A percentile compares a stretch with the other conserved stretches of the same genome.
phyloP scores from a whole-genome alignment of 2,113 vertebrate genomes.

The Nannobrachium achirus region DNA sequence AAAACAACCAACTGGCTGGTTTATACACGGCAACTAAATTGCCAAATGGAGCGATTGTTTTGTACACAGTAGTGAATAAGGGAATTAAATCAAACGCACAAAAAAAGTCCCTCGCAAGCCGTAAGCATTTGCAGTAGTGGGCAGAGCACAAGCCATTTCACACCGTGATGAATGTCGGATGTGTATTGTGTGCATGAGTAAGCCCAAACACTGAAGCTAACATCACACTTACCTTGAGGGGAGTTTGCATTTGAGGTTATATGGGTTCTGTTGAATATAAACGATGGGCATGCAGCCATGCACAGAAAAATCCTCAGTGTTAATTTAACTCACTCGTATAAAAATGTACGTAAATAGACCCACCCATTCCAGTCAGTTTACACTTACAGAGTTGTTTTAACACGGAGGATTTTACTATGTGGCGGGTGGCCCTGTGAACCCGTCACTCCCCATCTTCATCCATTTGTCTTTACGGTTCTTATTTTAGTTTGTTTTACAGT shows the following conservation, averaged over 20 bases:
- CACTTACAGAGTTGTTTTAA: no score
- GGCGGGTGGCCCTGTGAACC: no score
- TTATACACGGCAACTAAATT: constrained; percentile 51
- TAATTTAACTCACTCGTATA: no score
- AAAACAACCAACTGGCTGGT: constrained; percentile 45
- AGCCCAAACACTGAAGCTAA: background rate
- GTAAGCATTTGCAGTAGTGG: background rate
- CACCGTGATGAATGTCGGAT: background rate
- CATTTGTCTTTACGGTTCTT: no score
- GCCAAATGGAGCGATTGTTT: constrained; percentile 52
- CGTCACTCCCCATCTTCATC: no score
- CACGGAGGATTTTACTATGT: no score
- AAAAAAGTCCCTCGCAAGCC: constrained; percentile 23
- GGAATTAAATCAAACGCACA: constrained; percentile 34
- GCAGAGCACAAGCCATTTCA: constrained; percentile 12
- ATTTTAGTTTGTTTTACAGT: no score
- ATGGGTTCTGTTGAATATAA: background rate
- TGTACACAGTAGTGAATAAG: constrained; percentile 26
- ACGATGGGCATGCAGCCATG: background rate
- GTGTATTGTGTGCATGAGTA: background rate
- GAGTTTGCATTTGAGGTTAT: background rate
- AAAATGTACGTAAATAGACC: no score
- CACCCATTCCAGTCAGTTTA: no score
- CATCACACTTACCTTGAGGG: constrained; percentile 2
- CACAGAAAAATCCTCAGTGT: no score